phyloP scores from a whole-genome alignment of 2,797 vertebrate genomes.

The Lepus townsendii region DNA sequence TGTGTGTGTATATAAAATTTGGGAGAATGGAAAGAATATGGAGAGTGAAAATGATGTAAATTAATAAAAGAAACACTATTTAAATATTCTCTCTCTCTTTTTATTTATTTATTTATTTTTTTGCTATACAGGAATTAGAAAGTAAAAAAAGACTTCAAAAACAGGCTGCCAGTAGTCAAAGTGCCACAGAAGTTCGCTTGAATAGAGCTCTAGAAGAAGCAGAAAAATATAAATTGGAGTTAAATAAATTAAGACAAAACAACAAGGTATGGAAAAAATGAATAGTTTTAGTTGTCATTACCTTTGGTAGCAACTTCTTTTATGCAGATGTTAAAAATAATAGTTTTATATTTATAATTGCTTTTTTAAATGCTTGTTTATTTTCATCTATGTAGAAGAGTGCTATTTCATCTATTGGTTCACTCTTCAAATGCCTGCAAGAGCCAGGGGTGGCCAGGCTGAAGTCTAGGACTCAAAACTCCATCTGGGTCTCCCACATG shows the following conservation, averaged over 20 bases:
- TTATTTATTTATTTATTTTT: neutral
- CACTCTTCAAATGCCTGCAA: too few species aligned
- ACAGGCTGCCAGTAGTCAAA: conserved; percentile 91
- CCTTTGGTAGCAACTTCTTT: conserved; percentile 35
- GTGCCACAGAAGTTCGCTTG: conserved; percentile 93
- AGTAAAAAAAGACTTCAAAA: conserved; percentile 92
- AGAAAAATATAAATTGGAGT: conserved; percentile 92
- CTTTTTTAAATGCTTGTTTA: too few species aligned
- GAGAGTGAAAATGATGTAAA: conserved; percentile 39
- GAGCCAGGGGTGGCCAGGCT: too few species aligned
- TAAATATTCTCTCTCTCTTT: conserved; percentile 41
- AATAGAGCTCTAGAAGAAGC: conserved; percentile 96
- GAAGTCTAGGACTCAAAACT: too few species aligned
- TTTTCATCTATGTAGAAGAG: too few species aligned
- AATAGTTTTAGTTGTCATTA: neutral
- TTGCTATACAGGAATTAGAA: conserved; percentile 92
- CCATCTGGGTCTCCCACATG: too few species aligned
- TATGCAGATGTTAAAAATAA: neutral
- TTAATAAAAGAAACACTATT: neutral
- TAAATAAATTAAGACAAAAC: conserved; percentile 93
- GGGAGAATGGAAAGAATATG: conserved; percentile 3
- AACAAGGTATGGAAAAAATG: conserved; percentile 91
- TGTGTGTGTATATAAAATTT: conserved; percentile 2
- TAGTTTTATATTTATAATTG: conserved; percentile 52
- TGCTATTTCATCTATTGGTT: too few species aligned